phyloP scores from a whole-genome alignment of 2,888 invertebrate genomes.

The Unio delphinus region DNA sequence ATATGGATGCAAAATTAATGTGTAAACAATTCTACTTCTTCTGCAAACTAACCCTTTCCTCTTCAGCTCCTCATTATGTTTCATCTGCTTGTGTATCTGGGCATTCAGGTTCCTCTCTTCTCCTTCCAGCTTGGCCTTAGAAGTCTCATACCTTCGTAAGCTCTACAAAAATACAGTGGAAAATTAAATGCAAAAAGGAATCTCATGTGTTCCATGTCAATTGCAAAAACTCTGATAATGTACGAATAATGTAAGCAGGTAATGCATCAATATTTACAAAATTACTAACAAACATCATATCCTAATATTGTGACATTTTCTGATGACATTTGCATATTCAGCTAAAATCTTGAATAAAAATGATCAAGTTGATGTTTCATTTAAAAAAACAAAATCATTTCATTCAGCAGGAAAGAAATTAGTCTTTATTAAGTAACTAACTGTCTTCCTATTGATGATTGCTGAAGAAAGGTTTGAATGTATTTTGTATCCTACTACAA shows the following conservation, averaged over 20 bases:
- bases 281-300: background rate
- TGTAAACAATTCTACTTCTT: background rate
- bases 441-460: too few relatives aligned
- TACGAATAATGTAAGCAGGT: background rate
- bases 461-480: too few relatives aligned
- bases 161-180: conserved; percentile 36
- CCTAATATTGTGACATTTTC: background rate
- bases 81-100: conserved; percentile 53
- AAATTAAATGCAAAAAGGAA: too few relatives aligned
- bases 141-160: conserved; percentile 57
- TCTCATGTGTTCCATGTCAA: background rate
- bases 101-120: conserved; percentile 56
- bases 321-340: too few relatives aligned
- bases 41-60: conserved; percentile 48
- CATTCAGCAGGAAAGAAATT: too few relatives aligned
- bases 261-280: background rate
- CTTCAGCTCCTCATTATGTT: conserved; percentile 56
- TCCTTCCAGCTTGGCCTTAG: conserved; percentile 58
- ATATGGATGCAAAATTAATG: too few relatives aligned
- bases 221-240: background rate
- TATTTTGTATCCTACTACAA: too few relatives aligned
- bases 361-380: too few relatives aligned
- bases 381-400: too few relatives aligned
- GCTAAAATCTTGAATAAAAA: too few relatives aligned
- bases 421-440: too few relatives aligned